These are phyloP conservation scores for Cryptophagus acutangulus DNA, from an alignment of 2,888 invertebrate species.

Conservation along the genomic window DNA sequence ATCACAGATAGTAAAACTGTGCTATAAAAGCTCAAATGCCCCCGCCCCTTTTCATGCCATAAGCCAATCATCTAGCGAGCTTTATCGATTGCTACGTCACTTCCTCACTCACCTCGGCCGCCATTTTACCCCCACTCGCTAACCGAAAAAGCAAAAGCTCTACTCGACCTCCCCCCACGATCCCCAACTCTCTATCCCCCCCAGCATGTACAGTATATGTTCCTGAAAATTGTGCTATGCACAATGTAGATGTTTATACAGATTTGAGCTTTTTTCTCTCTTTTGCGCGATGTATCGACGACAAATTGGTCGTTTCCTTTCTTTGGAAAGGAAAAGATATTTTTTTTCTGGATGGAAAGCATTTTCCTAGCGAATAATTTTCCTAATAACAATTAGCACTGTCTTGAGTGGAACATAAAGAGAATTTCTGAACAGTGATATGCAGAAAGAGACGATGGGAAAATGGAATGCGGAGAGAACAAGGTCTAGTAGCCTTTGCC, in stretches of 20 bases:
- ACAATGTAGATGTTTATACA: constrained; percentile 37
- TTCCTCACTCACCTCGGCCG: constrained; percentile 43
- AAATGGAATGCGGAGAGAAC: no score
- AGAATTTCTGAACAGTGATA: constrained; percentile 34
- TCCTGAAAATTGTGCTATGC: no score
- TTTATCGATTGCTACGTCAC: constrained; percentile 49
- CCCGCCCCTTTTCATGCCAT: constrained; percentile 37
- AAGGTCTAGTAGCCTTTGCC: constrained; percentile 30
- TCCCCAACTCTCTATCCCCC: constrained; percentile 21
- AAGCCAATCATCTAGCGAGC: constrained; percentile 44
- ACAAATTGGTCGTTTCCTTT: background rate
- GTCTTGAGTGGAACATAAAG: constrained; percentile 30
- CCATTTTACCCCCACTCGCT: constrained; percentile 46
- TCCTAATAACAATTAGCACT: constrained; percentile 34
- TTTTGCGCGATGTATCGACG: background rate
- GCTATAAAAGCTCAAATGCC: constrained; percentile 32
- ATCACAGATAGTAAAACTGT: constrained; percentile 43
- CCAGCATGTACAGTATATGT: constrained; percentile 16
- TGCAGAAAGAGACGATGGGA: background rate
- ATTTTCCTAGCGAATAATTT: no score
- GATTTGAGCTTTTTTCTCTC: constrained; percentile 17
- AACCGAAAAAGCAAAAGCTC: constrained; percentile 10
- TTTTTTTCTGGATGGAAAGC: no score
- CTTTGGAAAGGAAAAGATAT: background rate
- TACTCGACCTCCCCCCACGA: constrained; percentile 2